phyloP scores from a whole-genome alignment of 2,113 vertebrate genomes.

The Myxocyprinus asiaticus region DNA sequence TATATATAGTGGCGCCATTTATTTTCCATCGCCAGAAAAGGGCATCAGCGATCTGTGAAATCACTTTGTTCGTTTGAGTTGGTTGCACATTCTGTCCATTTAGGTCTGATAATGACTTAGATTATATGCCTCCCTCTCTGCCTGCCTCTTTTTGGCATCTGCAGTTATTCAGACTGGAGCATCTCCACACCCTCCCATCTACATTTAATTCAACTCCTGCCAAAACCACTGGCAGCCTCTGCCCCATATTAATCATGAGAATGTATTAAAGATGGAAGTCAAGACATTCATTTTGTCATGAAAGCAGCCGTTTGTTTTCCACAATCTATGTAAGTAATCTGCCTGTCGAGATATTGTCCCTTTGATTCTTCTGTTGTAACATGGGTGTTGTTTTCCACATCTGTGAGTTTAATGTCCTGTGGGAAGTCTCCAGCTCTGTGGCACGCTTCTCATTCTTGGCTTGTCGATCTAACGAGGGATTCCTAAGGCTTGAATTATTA shows the following conservation, averaged over 20 bases:
- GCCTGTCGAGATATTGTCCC: slow-evolving; percentile 56
- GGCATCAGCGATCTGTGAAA: slow-evolving; percentile 82
- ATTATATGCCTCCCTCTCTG: slow-evolving; percentile 73
- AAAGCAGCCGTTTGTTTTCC: slow-evolving; percentile 62
- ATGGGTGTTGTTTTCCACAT: slow-evolving; percentile 69
- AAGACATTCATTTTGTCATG: slow-evolving; percentile 56
- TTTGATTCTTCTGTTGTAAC: slow-evolving; percentile 64
- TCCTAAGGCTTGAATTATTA: slow-evolving; percentile 52
- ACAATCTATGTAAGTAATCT: slow-evolving; percentile 68
- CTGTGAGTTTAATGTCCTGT: slow-evolving; percentile 68
- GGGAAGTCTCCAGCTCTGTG: slow-evolving; percentile 59
- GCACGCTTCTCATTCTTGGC: slow-evolving; percentile 63
- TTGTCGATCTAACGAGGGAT: slow-evolving; percentile 62
- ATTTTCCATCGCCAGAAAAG: slow-evolving; percentile 80
- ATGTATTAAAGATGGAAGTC: slow-evolving; percentile 54
- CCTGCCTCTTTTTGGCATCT: slow-evolving; percentile 67
- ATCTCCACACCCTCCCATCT: slow-evolving; percentile 53
- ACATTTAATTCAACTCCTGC: slow-evolving; percentile 65
- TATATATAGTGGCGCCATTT: slow-evolving; percentile 74
- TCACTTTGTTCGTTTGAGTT: slow-evolving; percentile 80
- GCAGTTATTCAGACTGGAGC: slow-evolving; percentile 68
- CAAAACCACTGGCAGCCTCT: slow-evolving; percentile 47
- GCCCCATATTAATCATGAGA: slow-evolving; percentile 65
- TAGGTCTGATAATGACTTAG: slow-evolving; percentile 78
- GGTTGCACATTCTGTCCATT: slow-evolving; percentile 81